phyloP scores from a whole-genome alignment of 2,113 vertebrate genomes.

The Charina bottae region DNA sequence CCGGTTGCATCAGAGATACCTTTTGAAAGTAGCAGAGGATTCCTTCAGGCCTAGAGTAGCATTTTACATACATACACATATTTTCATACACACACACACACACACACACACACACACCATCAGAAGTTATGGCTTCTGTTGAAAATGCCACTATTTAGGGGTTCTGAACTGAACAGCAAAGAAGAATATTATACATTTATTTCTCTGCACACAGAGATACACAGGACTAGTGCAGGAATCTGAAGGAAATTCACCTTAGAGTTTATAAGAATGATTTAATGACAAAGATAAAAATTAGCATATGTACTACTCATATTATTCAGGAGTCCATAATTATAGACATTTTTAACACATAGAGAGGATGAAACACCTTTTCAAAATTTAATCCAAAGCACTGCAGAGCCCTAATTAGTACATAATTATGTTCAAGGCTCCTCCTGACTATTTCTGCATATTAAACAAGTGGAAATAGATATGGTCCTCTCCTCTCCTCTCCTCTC shows the following conservation, averaged over 20 bases:
- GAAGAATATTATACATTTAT: neutral
- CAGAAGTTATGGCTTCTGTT: neutral
- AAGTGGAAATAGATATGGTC: neutral
- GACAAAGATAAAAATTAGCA: slow-evolving; percentile 24
- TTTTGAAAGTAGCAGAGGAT: neutral
- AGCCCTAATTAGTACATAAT: neutral
- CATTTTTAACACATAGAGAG: neutral
- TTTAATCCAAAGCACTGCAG: neutral
- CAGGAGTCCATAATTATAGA: neutral
- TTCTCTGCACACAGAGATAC: neutral
- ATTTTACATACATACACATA: neutral
- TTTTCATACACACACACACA: too few relatives aligned
- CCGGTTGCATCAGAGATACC: neutral
- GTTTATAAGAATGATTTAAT: slow-evolving; percentile 23
- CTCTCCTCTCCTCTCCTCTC: neutral
- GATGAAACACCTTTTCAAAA: neutral
- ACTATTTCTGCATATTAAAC: neutral
- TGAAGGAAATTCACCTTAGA: neutral
- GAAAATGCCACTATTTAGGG: neutral
- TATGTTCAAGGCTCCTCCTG: neutral
- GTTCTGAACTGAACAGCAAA: neutral
- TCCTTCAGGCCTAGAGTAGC: neutral
- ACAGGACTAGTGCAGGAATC: neutral
- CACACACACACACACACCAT: too few relatives aligned
- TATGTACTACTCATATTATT: slow-evolving; percentile 33